Evolutionary conservation across 2,797 vertebrate genomes (phyloP), one percentile per base, ranked within the genome.

Genomic region (Prunella strophiata): DNA sequence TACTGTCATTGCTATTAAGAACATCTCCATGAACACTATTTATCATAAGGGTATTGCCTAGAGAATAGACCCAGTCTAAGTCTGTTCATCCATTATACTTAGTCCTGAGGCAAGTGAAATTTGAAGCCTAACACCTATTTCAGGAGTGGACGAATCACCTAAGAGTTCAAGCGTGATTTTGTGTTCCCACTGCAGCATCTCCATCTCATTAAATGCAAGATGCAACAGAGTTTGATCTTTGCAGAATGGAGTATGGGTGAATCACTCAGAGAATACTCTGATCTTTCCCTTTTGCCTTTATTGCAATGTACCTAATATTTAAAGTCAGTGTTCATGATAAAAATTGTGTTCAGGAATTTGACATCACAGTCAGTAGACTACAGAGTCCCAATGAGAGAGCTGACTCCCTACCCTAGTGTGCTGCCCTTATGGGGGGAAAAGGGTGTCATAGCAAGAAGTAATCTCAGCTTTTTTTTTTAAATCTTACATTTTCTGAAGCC

Each of bases 61-160:
- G 40, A 36, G 21, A 59, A 52, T 32, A 6, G n/a, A 32, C 7
- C 6, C 38, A 52, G 21, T 40, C 21, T 34, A 58, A 32, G 21
- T 23, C 15, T 27, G 25, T 34, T 30, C 9, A 47, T 52, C 26
- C 45, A 59, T 72, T 34, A 34, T 23, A 4, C 21, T 47, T 59
- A 52, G 13, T 27, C 40, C 26, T 34, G 26, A 84, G 29, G 8
- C 9, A 30, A 7, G 6, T 40, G 51, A 52, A 65, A 71, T 59
- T 72, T 77, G 66, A 65, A 72, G n/a, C n/a, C n/a, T 9, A 48
- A 9, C 11, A 48, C 5, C 4, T 65, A 6, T 36, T 77, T 71
- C 9, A 16, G 32, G 21, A 45, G 15, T 1, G 1, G 11, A 71
- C 2, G 2, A 55, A 15, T 25, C 2, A 10, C 40, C 4, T 20